Conservation (phyloP, 1,140 invertebrate species). For the Oncopodura yosiiana region DNA sequence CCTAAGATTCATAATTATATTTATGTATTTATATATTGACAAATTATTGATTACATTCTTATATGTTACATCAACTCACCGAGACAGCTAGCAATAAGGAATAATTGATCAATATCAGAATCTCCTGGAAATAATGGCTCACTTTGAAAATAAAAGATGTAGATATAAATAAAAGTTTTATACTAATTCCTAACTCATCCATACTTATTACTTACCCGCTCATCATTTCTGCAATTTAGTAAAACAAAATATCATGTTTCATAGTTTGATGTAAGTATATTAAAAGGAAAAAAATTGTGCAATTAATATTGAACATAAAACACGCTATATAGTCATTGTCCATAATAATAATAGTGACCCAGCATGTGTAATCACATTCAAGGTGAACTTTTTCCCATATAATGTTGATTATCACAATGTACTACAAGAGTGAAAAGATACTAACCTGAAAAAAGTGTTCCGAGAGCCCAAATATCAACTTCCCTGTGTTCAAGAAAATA, state of each 20-base stretch:
- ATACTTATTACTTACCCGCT: too few relatives aligned
- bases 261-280: not conserved
- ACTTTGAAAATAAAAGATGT: too few relatives aligned
- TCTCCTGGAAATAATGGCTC: slow-evolving; percentile 78
- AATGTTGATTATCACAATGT: too few relatives aligned
- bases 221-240: slow-evolving; percentile 55
- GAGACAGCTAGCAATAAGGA: slow-evolving; percentile 62
- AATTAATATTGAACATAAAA: too few relatives aligned
- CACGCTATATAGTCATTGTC: too few relatives aligned
- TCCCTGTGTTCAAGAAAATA: slow-evolving; percentile 49
- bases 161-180: too few relatives aligned
- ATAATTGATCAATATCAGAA: slow-evolving; percentile 83
- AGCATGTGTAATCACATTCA: too few relatives aligned
- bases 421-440: too few relatives aligned
- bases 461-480: slow-evolving; percentile 81
- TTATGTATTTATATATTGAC: not conserved
- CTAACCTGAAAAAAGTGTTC: slow-evolving; percentile 67
- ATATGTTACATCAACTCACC: slow-evolving; percentile 44
- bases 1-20: slow-evolving; percentile 17
- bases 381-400: too few relatives aligned
- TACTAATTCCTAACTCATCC: too few relatives aligned
- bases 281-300: too few relatives aligned
- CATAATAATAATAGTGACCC: too few relatives aligned
- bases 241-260: not conserved
- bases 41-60: not conserved